phyloP scores from a whole-genome alignment of 2,797 vertebrate species.

The Alectoris magna region DNA sequence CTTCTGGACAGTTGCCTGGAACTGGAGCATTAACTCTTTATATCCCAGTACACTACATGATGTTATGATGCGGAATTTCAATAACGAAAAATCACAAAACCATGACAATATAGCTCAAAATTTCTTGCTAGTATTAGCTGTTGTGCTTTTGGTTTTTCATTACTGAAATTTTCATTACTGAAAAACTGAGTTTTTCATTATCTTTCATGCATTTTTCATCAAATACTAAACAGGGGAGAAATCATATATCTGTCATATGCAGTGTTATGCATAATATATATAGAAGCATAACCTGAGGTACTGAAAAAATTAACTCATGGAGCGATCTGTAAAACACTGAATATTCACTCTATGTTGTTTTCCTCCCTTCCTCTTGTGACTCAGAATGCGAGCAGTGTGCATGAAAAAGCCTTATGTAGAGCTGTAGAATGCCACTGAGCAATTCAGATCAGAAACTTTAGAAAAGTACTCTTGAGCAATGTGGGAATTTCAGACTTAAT shows the following conservation, averaged over 20 bases:
- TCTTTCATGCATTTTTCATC: slow-evolving; percentile 15
- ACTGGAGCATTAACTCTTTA: too few species aligned
- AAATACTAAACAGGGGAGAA: neutral
- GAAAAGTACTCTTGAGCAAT: neutral
- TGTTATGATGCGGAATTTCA: too few species aligned
- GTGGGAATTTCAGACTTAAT: slow-evolving; percentile 15
- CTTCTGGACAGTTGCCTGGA: too few species aligned
- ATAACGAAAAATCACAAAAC: too few species aligned
- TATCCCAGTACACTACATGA: too few species aligned
- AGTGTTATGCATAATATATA: neutral
- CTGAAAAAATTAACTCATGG: neutral
- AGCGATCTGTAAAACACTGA: slow-evolving; percentile 16
- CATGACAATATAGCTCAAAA: neutral
- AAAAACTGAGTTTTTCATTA: neutral
- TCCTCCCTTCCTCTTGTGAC: neutral
- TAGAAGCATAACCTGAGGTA: neutral
- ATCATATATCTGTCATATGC: neutral
- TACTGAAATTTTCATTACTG: too few species aligned
- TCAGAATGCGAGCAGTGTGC: neutral
- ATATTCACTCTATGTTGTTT: neutral
- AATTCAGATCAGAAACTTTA: slow-evolving; percentile 2
- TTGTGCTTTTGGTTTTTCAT: slow-evolving; percentile 10
- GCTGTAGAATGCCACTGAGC: neutral
- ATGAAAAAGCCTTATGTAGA: neutral
- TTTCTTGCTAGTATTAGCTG: slow-evolving; percentile 1